A percentile compares a stretch with the other conserved stretches of the same genome.
Conservation (phyloP, 2,113 vertebrate species). For the Rhadina sibilatrix region DNA sequence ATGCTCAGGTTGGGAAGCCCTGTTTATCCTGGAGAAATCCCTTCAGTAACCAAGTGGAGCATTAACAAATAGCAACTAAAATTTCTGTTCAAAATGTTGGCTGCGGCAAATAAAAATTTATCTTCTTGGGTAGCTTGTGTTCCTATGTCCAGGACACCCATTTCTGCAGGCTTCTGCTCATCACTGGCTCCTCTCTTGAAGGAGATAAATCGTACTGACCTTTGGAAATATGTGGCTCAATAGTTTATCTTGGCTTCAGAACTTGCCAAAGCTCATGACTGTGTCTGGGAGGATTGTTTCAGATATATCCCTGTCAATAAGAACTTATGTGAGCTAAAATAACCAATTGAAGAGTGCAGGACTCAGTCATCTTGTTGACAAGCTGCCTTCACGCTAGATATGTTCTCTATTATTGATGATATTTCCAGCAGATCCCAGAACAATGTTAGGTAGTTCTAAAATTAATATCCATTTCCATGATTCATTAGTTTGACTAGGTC, state of each 20-base stretch:
- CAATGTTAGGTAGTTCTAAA: constrained; percentile 31
- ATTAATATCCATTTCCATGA: not conserved
- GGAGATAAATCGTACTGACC: not conserved
- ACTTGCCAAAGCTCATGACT: constrained; percentile 26
- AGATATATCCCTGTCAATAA: constrained; percentile 68
- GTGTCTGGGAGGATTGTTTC: constrained; percentile 41
- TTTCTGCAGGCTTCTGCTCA: constrained; percentile 25
- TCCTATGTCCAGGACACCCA: not conserved
- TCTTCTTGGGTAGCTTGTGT: not conserved
- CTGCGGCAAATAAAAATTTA: not conserved
- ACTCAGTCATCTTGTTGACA: constrained; percentile 65
- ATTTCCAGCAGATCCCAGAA: constrained; percentile 13
- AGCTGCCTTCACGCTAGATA: constrained; percentile 58
- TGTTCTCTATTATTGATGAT: constrained; percentile 39
- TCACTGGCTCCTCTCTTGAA: not conserved
- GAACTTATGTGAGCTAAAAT: constrained; percentile 59
- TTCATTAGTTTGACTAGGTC: constrained; percentile 3
- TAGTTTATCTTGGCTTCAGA: constrained; percentile 56
- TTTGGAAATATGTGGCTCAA: constrained; percentile 7
- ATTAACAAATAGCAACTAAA: not conserved
- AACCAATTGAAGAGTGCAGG: constrained; percentile 59
- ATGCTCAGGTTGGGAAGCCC: not conserved
- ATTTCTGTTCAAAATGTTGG: not conserved
- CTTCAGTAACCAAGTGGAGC: not conserved
- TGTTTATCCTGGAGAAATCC: not conserved